Conservation (phyloP, 2,888 invertebrate species). For the Silvanus unidentatus region DNA sequence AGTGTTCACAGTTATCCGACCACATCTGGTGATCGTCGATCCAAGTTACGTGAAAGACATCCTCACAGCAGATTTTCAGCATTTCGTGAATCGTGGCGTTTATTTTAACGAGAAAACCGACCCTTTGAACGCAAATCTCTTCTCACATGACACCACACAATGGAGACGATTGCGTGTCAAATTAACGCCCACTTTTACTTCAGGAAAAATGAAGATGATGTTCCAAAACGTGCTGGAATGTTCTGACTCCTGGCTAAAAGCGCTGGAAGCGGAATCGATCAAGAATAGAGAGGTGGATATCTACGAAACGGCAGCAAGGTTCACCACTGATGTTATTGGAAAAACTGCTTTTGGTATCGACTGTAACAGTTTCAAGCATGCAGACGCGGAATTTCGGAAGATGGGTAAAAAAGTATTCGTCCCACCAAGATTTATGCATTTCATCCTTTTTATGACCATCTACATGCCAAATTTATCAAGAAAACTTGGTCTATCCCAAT, state of each 20-base stretch:
- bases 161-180: slow-evolving; percentile 42
- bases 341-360: slow-evolving; percentile 56
- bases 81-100: slow-evolving; percentile 30
- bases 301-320: slow-evolving; percentile 50
- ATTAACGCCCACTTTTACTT: slow-evolving; percentile 34
- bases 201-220: slow-evolving; percentile 41
- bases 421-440: slow-evolving; percentile 19
- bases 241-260: slow-evolving; percentile 28
- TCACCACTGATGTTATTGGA: slow-evolving; percentile 55
- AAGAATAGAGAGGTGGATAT: slow-evolving; percentile 17
- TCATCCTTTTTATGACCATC: slow-evolving; percentile 16
- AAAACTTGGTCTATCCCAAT: slow-evolving; percentile 14
- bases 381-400: slow-evolving; percentile 36
- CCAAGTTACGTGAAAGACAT: slow-evolving; percentile 29
- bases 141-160: slow-evolving; percentile 28
- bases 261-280: slow-evolving; percentile 16
- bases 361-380: slow-evolving; percentile 50
- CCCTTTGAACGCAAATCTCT: slow-evolving; percentile 27
- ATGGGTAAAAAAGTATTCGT: slow-evolving; percentile 34
- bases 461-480: slow-evolving; percentile 19
- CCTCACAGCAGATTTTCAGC: slow-evolving; percentile 32
- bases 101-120: slow-evolving; percentile 25
- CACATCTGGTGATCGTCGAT: slow-evolving; percentile 28
- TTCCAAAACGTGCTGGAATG: slow-evolving; percentile 43
- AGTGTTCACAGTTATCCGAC: slow-evolving; percentile 11